Conservation (phyloP, 2,797 vertebrate species). For the Chloroceryle amazona region DNA sequence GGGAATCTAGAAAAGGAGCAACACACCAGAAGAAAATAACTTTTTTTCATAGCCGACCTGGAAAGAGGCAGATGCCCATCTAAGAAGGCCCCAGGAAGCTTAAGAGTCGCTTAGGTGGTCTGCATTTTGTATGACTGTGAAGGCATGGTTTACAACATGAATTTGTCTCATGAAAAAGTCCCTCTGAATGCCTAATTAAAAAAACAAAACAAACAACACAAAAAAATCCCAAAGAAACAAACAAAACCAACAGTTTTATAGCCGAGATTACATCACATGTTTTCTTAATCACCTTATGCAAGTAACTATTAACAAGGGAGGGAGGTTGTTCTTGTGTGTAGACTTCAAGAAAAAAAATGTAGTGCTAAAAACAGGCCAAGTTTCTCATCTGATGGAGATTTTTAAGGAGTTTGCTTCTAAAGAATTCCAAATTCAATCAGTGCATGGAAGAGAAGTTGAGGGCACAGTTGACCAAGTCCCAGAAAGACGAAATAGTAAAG, state of each 20-base stretch:
- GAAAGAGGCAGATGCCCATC: background rate
- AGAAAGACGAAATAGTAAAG: constrained; percentile 84
- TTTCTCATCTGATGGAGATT: constrained; percentile 79
- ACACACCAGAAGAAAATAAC: background rate
- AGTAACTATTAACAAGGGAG: background rate
- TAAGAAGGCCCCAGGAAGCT: background rate
- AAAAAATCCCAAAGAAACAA: too few species aligned
- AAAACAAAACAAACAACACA: background rate
- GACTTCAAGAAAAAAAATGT: constrained; percentile 81
- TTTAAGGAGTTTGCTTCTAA: constrained; percentile 81
- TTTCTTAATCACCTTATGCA: background rate
- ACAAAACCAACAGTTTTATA: background rate
- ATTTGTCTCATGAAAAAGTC: background rate
- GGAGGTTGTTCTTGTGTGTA: constrained; percentile 9
- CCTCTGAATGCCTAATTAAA: background rate
- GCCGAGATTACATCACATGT: background rate
- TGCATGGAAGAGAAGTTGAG: constrained; percentile 76
- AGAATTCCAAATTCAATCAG: constrained; percentile 80
- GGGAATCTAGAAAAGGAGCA: background rate
- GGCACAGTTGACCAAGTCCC: constrained; percentile 76
- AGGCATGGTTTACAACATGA: background rate
- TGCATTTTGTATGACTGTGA: background rate
- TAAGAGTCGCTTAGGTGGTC: background rate
- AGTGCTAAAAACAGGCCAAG: constrained; percentile 75
- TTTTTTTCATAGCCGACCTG: background rate